A percentile compares a stretch with the other conserved stretches of the same genome.
Evolutionary conservation across 2,113 vertebrate genomes (phyloP).

Genomic region (Oxyruncus cristatus): DNA sequence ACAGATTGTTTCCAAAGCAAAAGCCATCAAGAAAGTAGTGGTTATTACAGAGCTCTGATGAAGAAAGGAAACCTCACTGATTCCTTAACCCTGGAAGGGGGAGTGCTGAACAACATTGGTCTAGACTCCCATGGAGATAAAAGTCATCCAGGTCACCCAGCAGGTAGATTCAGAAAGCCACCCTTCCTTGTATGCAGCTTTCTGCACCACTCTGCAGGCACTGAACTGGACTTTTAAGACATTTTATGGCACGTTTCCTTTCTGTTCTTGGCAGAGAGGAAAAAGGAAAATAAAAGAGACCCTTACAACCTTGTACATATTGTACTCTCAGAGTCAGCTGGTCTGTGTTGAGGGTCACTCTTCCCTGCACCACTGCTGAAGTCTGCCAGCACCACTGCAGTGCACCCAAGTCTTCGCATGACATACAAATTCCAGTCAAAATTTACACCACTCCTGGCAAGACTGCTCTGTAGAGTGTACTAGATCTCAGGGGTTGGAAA

Average conservation of each 20-base stretch:
- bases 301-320: background rate
- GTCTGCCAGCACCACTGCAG: background rate
- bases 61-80: background rate
- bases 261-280: background rate
- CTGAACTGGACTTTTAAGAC: background rate
- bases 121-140: background rate
- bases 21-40: background rate
- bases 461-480: background rate
- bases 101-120: background rate
- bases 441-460: background rate
- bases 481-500: background rate
- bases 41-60: background rate
- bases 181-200: accelerated
- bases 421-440: background rate
- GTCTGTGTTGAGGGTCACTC: background rate
- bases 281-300: background rate
- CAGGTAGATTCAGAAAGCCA: background rate
- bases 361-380: background rate
- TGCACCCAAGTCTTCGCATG: background rate
- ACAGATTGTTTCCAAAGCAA: background rate
- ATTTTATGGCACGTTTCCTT: background rate
- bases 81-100: background rate
- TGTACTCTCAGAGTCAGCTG: background rate
- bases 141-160: background rate
- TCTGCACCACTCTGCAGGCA: background rate